Percentiles rank a stretch among this genome's conserved stretches.
Evolutionary conservation across 2,113 vertebrate species (phyloP).

Genomic region (Delphinapterus leucas): DNA sequence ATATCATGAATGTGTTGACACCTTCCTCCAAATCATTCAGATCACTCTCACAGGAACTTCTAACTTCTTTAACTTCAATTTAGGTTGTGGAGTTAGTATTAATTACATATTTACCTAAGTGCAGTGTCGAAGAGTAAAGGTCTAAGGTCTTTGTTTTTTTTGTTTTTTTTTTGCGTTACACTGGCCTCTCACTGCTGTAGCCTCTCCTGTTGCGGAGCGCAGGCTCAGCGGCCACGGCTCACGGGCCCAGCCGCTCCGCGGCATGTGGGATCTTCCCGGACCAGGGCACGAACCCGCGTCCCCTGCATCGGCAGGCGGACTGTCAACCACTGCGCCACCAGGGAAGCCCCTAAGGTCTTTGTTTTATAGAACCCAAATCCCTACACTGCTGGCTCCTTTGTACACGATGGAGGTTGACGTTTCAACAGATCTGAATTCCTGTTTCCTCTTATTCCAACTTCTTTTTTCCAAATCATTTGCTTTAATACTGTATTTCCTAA

Average conservation of each 20-base stretch:
- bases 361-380: background rate
- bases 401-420: background rate
- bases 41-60: background rate
- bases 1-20: background rate
- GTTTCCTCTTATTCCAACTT: background rate
- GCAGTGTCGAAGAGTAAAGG: background rate
- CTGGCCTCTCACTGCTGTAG: no score
- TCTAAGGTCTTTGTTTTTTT: background rate
- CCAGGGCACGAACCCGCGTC: rapidly evolving
- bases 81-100: background rate
- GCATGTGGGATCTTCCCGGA: no score
- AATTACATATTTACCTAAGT: background rate
- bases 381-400: background rate
- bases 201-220: no score
- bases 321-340: no score
- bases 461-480: background rate
- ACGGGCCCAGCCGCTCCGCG: no score
- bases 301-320: no score
- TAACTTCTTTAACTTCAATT: background rate
- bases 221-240: no score
- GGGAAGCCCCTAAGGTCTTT: background rate
- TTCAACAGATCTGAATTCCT: background rate
- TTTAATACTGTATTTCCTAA: background rate
- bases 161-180: no score
- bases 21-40: background rate